Conservation (phyloP, 1,140 invertebrate genomes). For the Tetramorium simillimum region DNA sequence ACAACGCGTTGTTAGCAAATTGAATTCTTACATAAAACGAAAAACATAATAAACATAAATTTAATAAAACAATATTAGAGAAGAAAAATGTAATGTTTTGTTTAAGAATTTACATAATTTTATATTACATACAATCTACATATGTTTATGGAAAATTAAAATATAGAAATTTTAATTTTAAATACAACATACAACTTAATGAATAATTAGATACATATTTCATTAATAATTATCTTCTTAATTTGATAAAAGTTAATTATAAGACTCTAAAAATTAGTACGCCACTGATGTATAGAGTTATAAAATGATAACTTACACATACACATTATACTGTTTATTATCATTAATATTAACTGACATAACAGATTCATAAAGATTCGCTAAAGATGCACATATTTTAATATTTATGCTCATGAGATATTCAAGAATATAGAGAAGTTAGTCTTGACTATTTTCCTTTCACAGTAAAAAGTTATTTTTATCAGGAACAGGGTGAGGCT, state of each 20-base stretch:
- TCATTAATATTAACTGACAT: background rate
- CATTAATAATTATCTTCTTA: background rate
- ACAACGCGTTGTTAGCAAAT: background rate
- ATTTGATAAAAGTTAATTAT: background rate
- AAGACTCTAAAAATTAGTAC: background rate
- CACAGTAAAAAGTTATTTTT: constrained; percentile 30
- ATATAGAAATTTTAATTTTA: background rate
- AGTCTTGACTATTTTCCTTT: background rate
- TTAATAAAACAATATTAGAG: background rate
- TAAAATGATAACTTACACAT: background rate
- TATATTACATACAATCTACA: background rate
- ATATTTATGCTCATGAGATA: background rate
- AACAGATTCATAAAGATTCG: background rate
- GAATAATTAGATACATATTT: background rate
- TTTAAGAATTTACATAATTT: background rate
- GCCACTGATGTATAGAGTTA: background rate
- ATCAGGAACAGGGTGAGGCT: background rate
- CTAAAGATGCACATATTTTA: background rate
- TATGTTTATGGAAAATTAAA: background rate
- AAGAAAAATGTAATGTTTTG: background rate
- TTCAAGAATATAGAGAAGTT: background rate
- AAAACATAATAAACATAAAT: background rate
- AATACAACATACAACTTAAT: background rate
- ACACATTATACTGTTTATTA: background rate
- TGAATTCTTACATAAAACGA: background rate